phyloP scores from a whole-genome alignment of 2,797 vertebrate genomes.

The Perodicticus potto region DNA sequence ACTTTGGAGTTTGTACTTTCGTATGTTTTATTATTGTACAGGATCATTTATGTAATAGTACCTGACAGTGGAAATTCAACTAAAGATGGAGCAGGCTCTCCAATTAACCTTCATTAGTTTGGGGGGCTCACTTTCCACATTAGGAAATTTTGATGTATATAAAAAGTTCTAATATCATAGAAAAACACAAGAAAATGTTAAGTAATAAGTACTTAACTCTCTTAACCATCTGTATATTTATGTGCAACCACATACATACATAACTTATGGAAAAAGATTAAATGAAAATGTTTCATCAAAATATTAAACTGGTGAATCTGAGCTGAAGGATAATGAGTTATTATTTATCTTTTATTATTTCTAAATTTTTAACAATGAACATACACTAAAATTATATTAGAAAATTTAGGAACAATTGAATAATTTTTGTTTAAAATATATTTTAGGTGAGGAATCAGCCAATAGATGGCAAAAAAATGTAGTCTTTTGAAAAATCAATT shows the following conservation, averaged over 20 bases:
- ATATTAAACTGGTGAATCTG: neutral
- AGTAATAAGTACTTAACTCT: neutral
- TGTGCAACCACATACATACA: neutral
- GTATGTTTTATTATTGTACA: no score
- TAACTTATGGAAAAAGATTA: neutral
- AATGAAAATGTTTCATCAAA: neutral
- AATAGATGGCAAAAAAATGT: neutral
- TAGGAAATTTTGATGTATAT: neutral
- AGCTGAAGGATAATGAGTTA: neutral
- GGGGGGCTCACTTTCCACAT: no score
- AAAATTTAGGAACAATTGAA: neutral
- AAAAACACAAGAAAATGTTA: neutral
- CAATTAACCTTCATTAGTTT: no score
- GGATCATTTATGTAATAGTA: no score
- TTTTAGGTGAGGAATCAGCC: neutral
- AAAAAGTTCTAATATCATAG: neutral
- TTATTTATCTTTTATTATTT: neutral
- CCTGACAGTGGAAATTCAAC: no score
- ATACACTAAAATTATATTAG: neutral
- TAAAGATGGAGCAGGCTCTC: no score
- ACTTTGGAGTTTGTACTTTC: no score
- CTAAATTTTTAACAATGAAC: neutral
- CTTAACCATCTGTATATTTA: neutral
- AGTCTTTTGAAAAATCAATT: neutral
- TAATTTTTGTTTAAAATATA: slow-evolving; percentile 37